phyloP scores from a whole-genome alignment of 2,113 vertebrate genomes.

The Electrona antarctica region DNA sequence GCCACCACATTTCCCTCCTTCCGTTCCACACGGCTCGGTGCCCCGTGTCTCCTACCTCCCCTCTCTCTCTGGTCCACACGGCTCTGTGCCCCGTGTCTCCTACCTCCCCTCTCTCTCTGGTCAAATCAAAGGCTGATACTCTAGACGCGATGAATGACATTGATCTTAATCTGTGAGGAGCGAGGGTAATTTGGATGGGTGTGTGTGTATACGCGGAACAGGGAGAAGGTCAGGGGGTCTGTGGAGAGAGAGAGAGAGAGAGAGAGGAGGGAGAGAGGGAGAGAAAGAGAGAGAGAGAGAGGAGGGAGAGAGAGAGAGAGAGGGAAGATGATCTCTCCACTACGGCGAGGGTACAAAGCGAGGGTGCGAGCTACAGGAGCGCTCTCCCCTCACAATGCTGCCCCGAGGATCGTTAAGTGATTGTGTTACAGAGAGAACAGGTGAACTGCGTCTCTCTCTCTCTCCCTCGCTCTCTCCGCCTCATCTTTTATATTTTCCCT shows the following conservation, averaged over 20 bases:
- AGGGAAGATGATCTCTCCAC: conserved; percentile 80
- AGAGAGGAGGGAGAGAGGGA: too few species aligned
- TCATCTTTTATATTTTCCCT: conserved; percentile 68
- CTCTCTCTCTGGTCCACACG: conserved; percentile 79
- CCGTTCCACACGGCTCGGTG: conserved; percentile 69
- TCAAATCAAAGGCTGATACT: conserved; percentile 82
- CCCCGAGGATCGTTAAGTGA: conserved; percentile 74
- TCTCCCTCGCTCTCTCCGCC: conserved; percentile 29
- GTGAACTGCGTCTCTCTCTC: conserved; percentile 68
- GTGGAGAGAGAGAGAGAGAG: conserved; percentile 38
- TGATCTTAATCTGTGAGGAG: conserved; percentile 78
- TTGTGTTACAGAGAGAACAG: conserved; percentile 81
- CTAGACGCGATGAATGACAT: conserved; percentile 77
- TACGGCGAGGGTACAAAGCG: conserved; percentile 64
- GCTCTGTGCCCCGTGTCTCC: conserved; percentile 60
- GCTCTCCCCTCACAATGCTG: conserved; percentile 59
- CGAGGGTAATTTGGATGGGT: conserved; percentile 71
- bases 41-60: conserved; percentile 51
- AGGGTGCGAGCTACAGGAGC: conserved; percentile 68
- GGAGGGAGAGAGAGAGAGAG: conserved; percentile 14
- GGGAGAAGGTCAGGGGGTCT: conserved; percentile 78
- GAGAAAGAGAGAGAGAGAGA: too few species aligned
- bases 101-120: conserved; percentile 77
- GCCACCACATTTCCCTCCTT: conserved; percentile 54
- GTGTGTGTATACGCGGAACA: conserved; percentile 76